Base-by-base conservation (phyloP, 2,888 invertebrate species). In the Serripes groenlandicus region DNA sequence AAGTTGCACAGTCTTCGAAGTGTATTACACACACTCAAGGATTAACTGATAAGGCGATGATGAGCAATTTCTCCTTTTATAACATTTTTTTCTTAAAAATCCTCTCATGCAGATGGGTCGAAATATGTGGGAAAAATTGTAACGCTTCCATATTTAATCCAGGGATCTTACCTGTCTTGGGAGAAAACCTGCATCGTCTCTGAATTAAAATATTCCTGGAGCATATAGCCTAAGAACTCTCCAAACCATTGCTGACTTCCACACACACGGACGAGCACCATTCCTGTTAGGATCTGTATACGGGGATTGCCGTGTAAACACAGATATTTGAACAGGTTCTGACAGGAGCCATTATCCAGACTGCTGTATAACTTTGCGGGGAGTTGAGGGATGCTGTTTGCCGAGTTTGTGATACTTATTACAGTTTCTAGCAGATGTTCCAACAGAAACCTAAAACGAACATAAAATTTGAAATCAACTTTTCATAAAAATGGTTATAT, bases 161-260 rank as follows among this genome's bases (percentile, higher is more conserved):
- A n/a, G n/a, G n/a, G n/a, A n/a, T n/a, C 62, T 34, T 30, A 97
- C 97, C 98, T 96, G 95, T 98, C 98, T 91, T 98, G 97, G 21
- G 98, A 97, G 87, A 97, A 97, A 69, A 97, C 97, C 89, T 96
- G 96, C 34, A 96, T 97, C 89, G 97, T 97, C 62, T 97, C 96
- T 0, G 97, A 96, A 0, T 97, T 96, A 94, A 97, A 98, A 91
- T 98, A 96, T 83, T 96, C 96, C 30, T 96, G 96, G 77, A 98
- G 96, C 34, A 97, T 97, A 91, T 97, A 97, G 0, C 98, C 97
- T n/a, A 98, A 95, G 92, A 97, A 98, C 88, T 97, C 96, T 58
- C 98, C 98, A 98, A 98, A 98, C 97, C 98, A 98, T 15, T 96
- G 95, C 92, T 97, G 96, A 76, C 96, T 96, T 70, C 97, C 97